These are phyloP conservation scores for Enteromius trimaculatus DNA, from an alignment of 2,797 vertebrate genomes.

Conservation along the genomic window DNA sequence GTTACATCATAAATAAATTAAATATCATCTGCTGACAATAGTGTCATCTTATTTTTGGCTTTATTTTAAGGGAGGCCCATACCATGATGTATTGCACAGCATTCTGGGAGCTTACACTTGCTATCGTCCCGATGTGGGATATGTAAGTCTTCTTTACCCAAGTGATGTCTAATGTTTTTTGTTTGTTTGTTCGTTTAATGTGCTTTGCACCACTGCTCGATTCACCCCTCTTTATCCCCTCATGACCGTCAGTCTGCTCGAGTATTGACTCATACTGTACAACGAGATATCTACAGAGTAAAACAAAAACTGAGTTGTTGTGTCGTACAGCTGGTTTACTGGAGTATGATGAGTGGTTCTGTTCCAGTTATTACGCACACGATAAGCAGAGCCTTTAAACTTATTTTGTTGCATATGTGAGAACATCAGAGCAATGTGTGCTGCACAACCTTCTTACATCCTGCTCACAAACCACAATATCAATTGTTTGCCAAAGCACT, in stretches of 20 bases:
- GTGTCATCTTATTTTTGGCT: constrained; percentile 5
- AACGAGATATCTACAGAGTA: neutral
- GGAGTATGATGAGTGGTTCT: neutral
- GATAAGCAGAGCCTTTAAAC: neutral
- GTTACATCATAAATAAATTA: too few relatives aligned
- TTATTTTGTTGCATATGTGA: neutral
- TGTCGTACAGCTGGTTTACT: constrained; percentile 12
- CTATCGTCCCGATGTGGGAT: constrained; percentile 96
- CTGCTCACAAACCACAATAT: constrained; percentile 14
- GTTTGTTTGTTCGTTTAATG: too few relatives aligned
- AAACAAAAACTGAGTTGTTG: constrained; percentile 2
- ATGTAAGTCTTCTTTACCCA: constrained; percentile 79
- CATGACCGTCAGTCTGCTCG: neutral
- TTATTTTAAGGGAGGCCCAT: constrained; percentile 88
- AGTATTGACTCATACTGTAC: neutral
- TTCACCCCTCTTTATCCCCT: neutral
- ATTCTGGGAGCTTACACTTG: constrained; percentile 96
- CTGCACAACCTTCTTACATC: neutral
- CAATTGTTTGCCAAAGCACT: neutral
- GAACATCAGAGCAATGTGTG: neutral
- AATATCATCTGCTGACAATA: neutral
- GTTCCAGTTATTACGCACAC: neutral
- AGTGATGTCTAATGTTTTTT: neutral
- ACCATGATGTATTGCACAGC: constrained; percentile 93
- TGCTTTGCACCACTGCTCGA: neutral